Base-by-base conservation (phyloP, 1,140 invertebrate species). In the Protaetia brevitarsis region DNA sequence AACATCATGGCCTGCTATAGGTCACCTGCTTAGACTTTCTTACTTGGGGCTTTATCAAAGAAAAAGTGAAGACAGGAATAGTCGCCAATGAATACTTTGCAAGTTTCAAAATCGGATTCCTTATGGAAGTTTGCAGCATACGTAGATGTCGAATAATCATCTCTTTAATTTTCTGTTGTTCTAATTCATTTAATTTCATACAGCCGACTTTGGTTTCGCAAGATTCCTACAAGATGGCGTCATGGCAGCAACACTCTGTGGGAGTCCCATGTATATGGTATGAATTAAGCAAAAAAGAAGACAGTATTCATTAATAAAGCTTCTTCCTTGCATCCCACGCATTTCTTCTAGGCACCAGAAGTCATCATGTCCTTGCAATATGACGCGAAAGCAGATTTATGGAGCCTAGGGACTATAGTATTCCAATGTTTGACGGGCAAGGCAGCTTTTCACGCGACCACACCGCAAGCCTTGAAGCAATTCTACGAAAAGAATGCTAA, bases 261-360 rank as follows among this genome's bases (percentile, higher is more conserved):
- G 97, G 16, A 99, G 97, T 30, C 98, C 98, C 2, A 99, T 99
- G 97, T 99, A 99, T 76, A 99, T 99, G 97, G 92, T 93, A 78
- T n/a, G n/a, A n/a, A n/a, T n/a, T n/a, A n/a, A n/a, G n/a, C n/a
- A n/a, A n/a, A n/a, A n/a, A n/a, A 79, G 78, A 76, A 26, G 27
- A 28, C 8, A 3, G 26, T 8, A 5, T 8, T 45, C 8, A 13
- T 45, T 28, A 3, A n/a, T 58, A 6, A 7, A 0, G 11, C 8
- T 10, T 11, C 2, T 27, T 58, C 8, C 5, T 11, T 34, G n/a
- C n/a, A 23, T 58, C 26, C 26, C 26, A 19, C 11, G 11, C 21
- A 31, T 4, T 71, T 63, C 64, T 68, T 79, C 79, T 78, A 93
- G 91, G 96, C 96, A 28, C 96, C 97, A 0, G 97, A 99, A 87